Conservation (phyloP, 2,888 invertebrate genomes). For the Drosophila subsilvestris region DNA sequence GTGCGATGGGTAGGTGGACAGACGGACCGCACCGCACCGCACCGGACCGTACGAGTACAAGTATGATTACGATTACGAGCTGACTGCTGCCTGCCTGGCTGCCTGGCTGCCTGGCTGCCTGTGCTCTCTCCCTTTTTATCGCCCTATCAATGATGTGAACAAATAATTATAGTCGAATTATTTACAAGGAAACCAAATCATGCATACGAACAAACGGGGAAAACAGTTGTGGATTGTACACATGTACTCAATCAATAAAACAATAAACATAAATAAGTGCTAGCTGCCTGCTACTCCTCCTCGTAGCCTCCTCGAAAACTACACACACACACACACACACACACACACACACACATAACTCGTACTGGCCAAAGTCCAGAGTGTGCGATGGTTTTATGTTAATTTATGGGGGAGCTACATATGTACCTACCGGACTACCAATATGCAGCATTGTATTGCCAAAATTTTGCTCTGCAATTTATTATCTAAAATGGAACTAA, state of each 20-base stretch:
- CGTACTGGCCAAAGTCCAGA: conserved; percentile 26
- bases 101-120: background rate
- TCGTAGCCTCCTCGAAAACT: no score
- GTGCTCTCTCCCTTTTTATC: background rate
- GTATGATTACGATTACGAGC: no score
- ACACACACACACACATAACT: background rate
- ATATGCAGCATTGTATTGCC: no score
- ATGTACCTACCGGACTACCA: background rate
- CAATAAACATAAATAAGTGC: conserved; percentile 29
- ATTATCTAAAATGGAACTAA: background rate
- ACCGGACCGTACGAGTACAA: background rate
- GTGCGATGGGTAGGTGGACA: background rate
- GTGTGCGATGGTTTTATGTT: conserved; percentile 3
- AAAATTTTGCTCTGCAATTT: background rate
- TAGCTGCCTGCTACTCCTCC: no score
- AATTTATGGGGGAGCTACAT: conserved; percentile 15
- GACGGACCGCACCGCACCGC: background rate
- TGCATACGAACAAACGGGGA: background rate
- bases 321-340: background rate
- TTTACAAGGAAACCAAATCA: conserved; percentile 11
- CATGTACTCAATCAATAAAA: conserved; percentile 32
- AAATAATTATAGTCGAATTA: conserved; percentile 36
- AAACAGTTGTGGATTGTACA: background rate
- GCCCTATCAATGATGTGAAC: conserved; percentile 18
- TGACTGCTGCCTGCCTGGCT: background rate